Conservation (phyloP, 2,888 invertebrate genomes). For the Cryptocheilus praepositus region DNA sequence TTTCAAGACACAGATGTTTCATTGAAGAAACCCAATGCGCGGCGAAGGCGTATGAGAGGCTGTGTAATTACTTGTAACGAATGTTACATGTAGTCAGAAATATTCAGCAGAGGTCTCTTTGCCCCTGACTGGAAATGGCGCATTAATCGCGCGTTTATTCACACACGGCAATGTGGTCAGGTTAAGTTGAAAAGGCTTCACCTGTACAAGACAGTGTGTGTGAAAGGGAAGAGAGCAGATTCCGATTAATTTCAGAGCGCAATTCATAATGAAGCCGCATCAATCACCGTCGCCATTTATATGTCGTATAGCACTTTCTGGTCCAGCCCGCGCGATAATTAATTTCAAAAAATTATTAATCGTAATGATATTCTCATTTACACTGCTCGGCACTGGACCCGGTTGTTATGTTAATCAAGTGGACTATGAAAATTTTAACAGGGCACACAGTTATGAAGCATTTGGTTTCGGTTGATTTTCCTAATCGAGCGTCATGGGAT, state of each 20-base stretch:
- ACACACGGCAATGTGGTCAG: slow-evolving; percentile 54
- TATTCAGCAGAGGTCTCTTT: no score
- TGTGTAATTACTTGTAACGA: no score
- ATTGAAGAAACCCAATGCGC: no score
- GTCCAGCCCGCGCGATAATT: slow-evolving; percentile 59
- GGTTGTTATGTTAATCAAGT: slow-evolving; percentile 45
- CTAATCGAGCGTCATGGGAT: slow-evolving; percentile 24
- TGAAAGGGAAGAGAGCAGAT: slow-evolving; percentile 16
- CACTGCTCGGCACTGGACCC: slow-evolving; percentile 38
- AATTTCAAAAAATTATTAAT: slow-evolving; percentile 70
- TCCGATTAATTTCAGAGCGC: slow-evolving; percentile 68
- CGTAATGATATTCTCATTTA: slow-evolving; percentile 63
- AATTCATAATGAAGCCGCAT: slow-evolving; percentile 69
- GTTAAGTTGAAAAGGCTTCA: background rate
- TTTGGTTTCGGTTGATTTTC: slow-evolving; percentile 47
- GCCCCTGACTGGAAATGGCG: slow-evolving; percentile 55
- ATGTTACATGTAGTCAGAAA: no score
- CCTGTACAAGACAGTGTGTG: background rate
- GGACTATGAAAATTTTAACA: slow-evolving; percentile 38
- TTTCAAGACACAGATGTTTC: no score
- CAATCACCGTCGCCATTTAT: slow-evolving; percentile 65
- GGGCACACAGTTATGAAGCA: slow-evolving; percentile 20
- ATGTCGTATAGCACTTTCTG: slow-evolving; percentile 32
- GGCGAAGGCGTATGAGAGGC: no score
- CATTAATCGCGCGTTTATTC: slow-evolving; percentile 62